phyloP scores from a whole-genome alignment of 1,140 invertebrate genomes.

The Drosophila teissieri region DNA sequence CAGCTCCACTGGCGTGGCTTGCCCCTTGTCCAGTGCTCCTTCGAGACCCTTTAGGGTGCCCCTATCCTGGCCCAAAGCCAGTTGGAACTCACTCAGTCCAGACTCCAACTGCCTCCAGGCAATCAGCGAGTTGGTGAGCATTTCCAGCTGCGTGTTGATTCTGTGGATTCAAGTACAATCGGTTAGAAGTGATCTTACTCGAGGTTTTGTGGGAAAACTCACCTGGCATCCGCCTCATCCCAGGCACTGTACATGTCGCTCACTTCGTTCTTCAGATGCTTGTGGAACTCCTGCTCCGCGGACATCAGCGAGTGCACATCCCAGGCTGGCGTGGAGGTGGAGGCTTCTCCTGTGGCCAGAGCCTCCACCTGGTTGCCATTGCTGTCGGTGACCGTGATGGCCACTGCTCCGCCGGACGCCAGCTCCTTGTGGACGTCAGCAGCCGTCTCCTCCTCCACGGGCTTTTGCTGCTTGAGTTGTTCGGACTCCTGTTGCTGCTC shows the following conservation, averaged over 20 bases:
- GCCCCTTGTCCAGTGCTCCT: conserved; percentile 87
- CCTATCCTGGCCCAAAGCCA: conserved; percentile 87
- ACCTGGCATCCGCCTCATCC: conserved; percentile 92
- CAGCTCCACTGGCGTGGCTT: conserved; percentile 86
- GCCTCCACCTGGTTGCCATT: conserved; percentile 76
- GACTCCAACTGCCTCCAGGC: conserved; percentile 88
- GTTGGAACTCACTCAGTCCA: conserved; percentile 87
- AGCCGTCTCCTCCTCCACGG: conserved; percentile 1
- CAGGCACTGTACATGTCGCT: conserved; percentile 90
- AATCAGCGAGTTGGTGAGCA: conserved; percentile 85
- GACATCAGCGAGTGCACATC: conserved; percentile 71
- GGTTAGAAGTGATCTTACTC: not conserved
- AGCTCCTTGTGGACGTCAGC: conserved; percentile 4
- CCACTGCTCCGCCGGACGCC: conserved; percentile 21
- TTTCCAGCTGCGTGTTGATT: conserved; percentile 79
- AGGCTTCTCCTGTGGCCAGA: conserved; percentile 27
- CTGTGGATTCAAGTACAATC: conserved; percentile 16
- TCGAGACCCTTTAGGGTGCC: conserved; percentile 88
- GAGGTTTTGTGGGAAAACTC: conserved; percentile 57
- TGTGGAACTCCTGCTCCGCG: conserved; percentile 85
- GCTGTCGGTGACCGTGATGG: conserved; percentile 72
- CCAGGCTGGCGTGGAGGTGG: conserved; percentile 72
- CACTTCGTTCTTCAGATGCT: conserved; percentile 89
- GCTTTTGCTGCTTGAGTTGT: conserved; percentile 40
- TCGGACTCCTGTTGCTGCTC: conserved; percentile 65